phyloP scores from a whole-genome alignment of 1,140 invertebrate genomes.

The Bombus pyrosoma region DNA sequence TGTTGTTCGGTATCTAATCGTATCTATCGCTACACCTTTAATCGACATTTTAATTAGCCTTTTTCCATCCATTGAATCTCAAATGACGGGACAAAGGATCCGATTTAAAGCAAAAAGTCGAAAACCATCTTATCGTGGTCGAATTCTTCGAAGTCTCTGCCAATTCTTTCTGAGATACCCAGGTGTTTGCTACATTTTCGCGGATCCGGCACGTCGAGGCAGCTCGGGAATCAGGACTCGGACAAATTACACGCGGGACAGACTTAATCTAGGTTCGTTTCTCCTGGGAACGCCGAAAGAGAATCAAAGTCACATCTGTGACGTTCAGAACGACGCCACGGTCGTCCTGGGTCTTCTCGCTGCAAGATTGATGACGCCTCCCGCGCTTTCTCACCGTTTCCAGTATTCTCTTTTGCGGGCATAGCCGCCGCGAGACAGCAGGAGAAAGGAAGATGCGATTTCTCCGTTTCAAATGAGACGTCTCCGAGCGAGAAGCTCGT shows the following conservation, averaged over 20 bases:
- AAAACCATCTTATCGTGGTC: neutral
- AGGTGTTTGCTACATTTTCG: slow-evolving; percentile 65
- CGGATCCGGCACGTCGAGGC: slow-evolving; percentile 58
- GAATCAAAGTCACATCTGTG: slow-evolving; percentile 81
- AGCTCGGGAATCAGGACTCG: slow-evolving; percentile 46
- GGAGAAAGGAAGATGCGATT: slow-evolving; percentile 67
- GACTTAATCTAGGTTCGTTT: slow-evolving; percentile 73
- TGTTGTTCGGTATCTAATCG: slow-evolving; percentile 17
- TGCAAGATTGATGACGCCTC: slow-evolving; percentile 70
- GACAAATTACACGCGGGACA: slow-evolving; percentile 59
- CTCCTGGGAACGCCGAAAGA: slow-evolving; percentile 74
- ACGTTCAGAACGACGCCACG: slow-evolving; percentile 67
- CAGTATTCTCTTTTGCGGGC: slow-evolving; percentile 28
- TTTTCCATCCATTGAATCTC: neutral
- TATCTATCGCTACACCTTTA: neutral
- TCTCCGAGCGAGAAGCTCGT: slow-evolving; percentile 39
- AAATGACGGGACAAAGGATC: too few relatives aligned
- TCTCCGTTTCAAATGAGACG: slow-evolving; percentile 65
- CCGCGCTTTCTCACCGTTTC: slow-evolving; percentile 43
- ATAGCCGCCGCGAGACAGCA: slow-evolving; percentile 9
- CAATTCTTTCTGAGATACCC: slow-evolving; percentile 49
- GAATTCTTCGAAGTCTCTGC: neutral
- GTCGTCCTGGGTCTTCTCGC: slow-evolving; percentile 67
- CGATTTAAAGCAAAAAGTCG: neutral
- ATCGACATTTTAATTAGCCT: neutral